Evolutionary conservation across 1,140 invertebrate species (phyloP).

Genomic region (Theocolax elegans): DNA sequence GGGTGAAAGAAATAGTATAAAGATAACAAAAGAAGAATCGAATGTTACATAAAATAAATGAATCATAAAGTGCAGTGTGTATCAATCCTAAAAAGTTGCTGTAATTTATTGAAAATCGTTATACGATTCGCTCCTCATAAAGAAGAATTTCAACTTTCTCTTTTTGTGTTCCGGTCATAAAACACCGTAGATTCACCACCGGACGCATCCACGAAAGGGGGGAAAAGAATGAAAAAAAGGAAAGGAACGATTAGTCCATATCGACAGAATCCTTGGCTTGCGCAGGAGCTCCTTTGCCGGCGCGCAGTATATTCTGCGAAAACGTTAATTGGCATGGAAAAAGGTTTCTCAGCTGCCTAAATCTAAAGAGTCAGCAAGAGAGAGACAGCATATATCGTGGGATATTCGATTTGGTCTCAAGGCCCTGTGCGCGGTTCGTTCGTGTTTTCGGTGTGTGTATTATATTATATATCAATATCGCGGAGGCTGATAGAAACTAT

Average conservation of each 20-base stretch:
- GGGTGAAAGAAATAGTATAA: too few relatives aligned
- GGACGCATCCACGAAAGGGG: neutral
- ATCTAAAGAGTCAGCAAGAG: neutral
- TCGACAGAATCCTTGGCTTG: neutral
- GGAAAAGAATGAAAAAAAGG: neutral
- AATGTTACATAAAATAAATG: too few relatives aligned
- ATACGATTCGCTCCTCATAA: too few relatives aligned
- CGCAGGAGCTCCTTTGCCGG: neutral
- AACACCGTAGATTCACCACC: neutral
- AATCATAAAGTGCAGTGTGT: too few relatives aligned
- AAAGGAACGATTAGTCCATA: neutral
- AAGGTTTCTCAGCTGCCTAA: constrained; percentile 10
- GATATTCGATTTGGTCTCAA: constrained; percentile 18
- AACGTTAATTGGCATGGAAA: constrained; percentile 36
- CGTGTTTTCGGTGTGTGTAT: neutral
- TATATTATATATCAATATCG: neutral
- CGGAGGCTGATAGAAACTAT: neutral
- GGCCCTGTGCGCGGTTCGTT: neutral
- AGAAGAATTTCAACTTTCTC: neutral
- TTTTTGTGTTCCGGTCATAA: constrained; percentile 20
- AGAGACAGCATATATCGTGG: neutral
- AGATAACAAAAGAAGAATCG: too few relatives aligned
- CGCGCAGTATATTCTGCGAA: constrained; percentile 19
- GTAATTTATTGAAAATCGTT: too few relatives aligned
- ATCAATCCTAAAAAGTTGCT: too few relatives aligned